phyloP scores from a whole-genome alignment of 2,888 invertebrate genomes.

The Portevinia maculata region DNA sequence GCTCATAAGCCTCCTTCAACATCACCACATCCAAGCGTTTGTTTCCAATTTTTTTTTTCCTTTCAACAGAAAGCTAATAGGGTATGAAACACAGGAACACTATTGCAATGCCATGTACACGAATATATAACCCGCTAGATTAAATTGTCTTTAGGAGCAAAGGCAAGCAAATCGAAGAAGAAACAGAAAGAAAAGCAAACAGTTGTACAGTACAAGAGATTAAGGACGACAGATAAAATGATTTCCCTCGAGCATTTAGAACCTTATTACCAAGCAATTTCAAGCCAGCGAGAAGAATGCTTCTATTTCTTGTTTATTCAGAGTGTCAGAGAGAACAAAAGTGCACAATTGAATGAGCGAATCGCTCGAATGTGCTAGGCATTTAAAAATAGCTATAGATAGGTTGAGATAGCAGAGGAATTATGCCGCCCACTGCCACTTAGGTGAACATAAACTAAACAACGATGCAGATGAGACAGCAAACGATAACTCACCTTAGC shows the following conservation, averaged over 20 bases:
- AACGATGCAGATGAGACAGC: too few species aligned
- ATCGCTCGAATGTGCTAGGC: conserved; percentile 56
- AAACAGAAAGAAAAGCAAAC: conserved; percentile 57
- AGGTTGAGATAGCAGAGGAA: conserved; percentile 28
- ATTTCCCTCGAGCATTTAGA: conserved; percentile 71
- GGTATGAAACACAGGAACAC: conserved; percentile 58
- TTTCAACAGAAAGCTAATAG: conserved; percentile 60
- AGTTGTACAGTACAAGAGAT: conserved; percentile 69
- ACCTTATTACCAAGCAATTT: conserved; percentile 71
- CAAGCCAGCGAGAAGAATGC: conserved; percentile 53
- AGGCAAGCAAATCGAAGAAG: conserved; percentile 60
- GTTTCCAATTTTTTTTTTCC: conserved; percentile 20
- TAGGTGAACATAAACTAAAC: too few species aligned
- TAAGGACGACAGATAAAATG: conserved; percentile 73
- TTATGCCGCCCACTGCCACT: conserved; percentile 49
- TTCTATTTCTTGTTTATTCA: conserved; percentile 64
- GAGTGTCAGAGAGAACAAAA: conserved; percentile 55
- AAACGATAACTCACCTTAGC: conserved; percentile 44
- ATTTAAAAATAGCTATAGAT: conserved; percentile 53
- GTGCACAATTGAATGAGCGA: conserved; percentile 66
- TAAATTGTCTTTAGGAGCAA: conserved; percentile 62
- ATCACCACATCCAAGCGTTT: conserved; percentile 61
- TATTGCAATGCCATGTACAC: conserved; percentile 47
- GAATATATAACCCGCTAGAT: conserved; percentile 50
- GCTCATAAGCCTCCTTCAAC: conserved; percentile 67